These are phyloP conservation scores for Falco berigora DNA, from an alignment of 2,797 vertebrate genomes.

Conservation along the genomic window DNA sequence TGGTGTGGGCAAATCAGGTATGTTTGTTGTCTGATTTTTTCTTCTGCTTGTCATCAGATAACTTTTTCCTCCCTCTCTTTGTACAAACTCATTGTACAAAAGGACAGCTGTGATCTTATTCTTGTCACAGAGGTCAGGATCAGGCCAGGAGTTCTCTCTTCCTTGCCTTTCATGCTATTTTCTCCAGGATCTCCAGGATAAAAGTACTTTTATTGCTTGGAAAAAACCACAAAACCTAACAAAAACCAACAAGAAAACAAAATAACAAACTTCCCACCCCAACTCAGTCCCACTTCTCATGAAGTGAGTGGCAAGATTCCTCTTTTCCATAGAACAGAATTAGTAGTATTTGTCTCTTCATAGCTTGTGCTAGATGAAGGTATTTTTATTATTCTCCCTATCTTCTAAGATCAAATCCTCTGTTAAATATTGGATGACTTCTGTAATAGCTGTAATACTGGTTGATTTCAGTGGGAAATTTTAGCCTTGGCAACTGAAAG, in stretches of 20 bases:
- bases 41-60: not conserved
- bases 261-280: not conserved
- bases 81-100: not conserved
- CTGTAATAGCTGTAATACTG: not conserved
- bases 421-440: not conserved
- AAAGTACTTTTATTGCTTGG: not conserved
- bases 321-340: not conserved
- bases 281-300: not conserved
- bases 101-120: not conserved
- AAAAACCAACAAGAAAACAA: no score
- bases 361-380: not conserved
- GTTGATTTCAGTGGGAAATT: not conserved
- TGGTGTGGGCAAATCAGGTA: conserved; percentile 97
- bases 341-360: not conserved
- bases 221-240: not conserved
- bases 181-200: not conserved
- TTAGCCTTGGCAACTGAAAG: not conserved
- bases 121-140: not conserved
- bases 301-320: not conserved
- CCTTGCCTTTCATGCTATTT: not conserved
- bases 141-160: not conserved
- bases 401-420: not conserved
- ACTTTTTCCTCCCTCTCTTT: not conserved
- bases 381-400: not conserved
- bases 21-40: not conserved